Percentiles rank a stretch among this genome's conserved stretches.
Conservation (phyloP, 92 coral and sea anemone species). For the Actinernus sp. region DNA sequence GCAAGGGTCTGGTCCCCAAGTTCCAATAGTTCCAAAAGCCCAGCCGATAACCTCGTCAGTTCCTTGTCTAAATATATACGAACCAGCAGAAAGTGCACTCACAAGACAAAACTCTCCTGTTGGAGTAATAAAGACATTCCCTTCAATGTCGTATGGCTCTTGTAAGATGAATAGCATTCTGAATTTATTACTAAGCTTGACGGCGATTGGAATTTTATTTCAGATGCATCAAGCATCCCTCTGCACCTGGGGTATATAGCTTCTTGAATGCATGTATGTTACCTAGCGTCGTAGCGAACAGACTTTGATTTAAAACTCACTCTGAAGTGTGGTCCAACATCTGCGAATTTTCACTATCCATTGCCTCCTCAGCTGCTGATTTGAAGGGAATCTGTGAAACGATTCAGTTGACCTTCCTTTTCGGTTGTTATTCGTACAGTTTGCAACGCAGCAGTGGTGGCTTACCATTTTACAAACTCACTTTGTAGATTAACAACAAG, state of each 20-base stretch:
- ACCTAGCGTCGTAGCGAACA: no score
- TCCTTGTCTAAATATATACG: slow-evolving; percentile 63
- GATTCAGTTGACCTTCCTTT: no score
- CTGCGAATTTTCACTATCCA: no score
- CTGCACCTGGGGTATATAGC: slow-evolving; percentile 51
- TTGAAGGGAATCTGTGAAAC: no score
- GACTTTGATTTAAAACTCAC: no score
- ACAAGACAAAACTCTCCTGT: slow-evolving; percentile 60
- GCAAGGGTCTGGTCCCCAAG: slow-evolving; percentile 63
- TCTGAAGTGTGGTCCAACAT: no score
- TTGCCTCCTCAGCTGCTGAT: no score
- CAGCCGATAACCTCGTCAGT: slow-evolving; percentile 49
- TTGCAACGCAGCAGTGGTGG: no score
- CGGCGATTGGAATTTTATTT: slow-evolving; percentile 56
- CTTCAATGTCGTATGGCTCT: slow-evolving; percentile 61
- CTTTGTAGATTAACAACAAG: no score
- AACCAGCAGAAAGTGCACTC: slow-evolving; percentile 44
- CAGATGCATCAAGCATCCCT: slow-evolving; percentile 64
- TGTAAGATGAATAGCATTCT: slow-evolving; percentile 30
- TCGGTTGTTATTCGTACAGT: no score
- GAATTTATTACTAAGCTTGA: slow-evolving; percentile 53
- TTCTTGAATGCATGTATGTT: no score
- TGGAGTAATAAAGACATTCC: slow-evolving; percentile 56
- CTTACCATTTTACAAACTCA: no score
- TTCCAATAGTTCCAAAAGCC: slow-evolving; percentile 46